Evolutionary conservation across 2,113 vertebrate genomes (phyloP).

Genomic region (Colaptes auratus): DNA sequence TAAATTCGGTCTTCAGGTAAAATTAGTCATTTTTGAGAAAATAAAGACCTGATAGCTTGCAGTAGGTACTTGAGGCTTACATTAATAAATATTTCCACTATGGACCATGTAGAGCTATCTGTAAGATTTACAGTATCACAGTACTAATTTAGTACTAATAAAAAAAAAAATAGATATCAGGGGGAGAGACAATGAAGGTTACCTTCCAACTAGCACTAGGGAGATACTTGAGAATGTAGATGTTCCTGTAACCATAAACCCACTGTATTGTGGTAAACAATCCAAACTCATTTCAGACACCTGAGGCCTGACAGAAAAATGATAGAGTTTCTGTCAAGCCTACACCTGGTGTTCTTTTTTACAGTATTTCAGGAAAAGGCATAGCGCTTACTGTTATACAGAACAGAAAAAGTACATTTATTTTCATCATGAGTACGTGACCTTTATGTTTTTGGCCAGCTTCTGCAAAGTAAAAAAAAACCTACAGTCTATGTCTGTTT

Average conservation of each 20-base stretch:
- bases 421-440: background rate
- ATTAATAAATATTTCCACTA: background rate
- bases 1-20: background rate
- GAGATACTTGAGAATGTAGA: background rate
- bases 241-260: background rate
- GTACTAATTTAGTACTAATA: background rate
- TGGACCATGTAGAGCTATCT: background rate
- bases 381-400: background rate
- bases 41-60: background rate
- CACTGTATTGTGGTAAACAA: background rate
- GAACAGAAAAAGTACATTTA: background rate
- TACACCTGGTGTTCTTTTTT: background rate
- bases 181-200: background rate
- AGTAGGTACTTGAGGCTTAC: background rate
- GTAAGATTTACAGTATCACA: too few relatives aligned
- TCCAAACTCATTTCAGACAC: background rate
- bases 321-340: slow-evolving; percentile 2
- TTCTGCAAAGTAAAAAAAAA: background rate
- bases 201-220: background rate
- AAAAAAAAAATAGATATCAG: background rate
- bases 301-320: slow-evolving; percentile 4
- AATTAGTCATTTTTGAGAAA: background rate
- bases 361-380: slow-evolving; percentile 6
- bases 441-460: background rate
- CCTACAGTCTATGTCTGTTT: background rate